Evolutionary conservation across 1,140 invertebrate species (phyloP), one percentile per base, ranked within the genome.

Genomic region (Leptopilina boulardi): DNA sequence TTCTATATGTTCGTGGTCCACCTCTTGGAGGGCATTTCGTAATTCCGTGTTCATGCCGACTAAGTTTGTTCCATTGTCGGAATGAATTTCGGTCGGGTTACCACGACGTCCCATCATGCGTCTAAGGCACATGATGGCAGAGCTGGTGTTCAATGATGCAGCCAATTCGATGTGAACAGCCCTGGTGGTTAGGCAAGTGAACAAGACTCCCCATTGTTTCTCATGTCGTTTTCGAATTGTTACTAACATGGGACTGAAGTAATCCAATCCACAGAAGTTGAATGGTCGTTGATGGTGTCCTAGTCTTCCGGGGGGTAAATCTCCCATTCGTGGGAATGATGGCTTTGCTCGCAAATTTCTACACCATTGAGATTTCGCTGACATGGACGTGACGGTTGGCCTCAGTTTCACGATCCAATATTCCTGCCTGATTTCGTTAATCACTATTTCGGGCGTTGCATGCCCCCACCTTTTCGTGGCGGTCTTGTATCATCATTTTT

Each of bases 371-470:
- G 2, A 42, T 11, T 13, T 2, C 2, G 41, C 41, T 2, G 10
- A 9, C 8, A 42, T 8, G 1, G 41, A 42, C 13, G 9, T 42
- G 2, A 42, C 41, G 1, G 41, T 42, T 8, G 41, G 41, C 13
- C 41, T 9, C 13, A 42, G 13, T 13, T 42, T 42, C 13, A 42
- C 41, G 2, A 42, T 42, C 41, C 41, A 42, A 42, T 42, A 42
- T 11, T 42, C 9, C 13, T 19, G 83, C 71, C 73, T 41, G 1
- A 85, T n/a, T 23, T 85, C 82, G 70, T 82, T 83, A 6, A 87
- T 41, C 0, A 87, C 71, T 2, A 76, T 82, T 71, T 87, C 79
- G 1, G 59, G 76, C 1, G 59, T 80, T 2, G 51, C 74, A 54
- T 86, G 84, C n/a, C 72, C 38, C 47, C 15, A 30, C 30, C 19